A percentile compares a stretch with the other conserved stretches of the same genome.
These are phyloP conservation scores for Eupsilia transversa DNA, from an alignment of 2,888 invertebrate genomes.

Conservation along the genomic window DNA sequence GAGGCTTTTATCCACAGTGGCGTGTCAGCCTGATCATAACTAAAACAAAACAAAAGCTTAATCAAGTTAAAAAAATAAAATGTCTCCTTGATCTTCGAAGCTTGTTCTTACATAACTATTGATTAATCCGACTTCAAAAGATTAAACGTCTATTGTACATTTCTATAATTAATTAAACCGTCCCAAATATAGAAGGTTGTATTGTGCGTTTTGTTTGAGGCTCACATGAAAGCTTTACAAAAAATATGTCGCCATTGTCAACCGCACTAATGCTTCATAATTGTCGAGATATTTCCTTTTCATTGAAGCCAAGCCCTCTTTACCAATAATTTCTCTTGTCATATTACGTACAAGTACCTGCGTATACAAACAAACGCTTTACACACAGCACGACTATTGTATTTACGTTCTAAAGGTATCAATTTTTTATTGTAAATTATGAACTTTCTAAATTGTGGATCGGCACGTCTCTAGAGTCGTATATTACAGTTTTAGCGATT, in stretches of 20 bases:
- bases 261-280: constrained; percentile 83
- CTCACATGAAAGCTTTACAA: constrained; percentile 78
- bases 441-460: constrained; percentile 53
- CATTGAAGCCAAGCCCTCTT: constrained; percentile 79
- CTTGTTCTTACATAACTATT: constrained; percentile 52
- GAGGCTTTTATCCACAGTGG: background rate
- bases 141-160: constrained; percentile 63
- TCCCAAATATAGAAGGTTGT: constrained; percentile 71
- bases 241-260: constrained; percentile 86
- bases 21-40: background rate
- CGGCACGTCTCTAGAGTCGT: constrained; percentile 6
- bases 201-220: constrained; percentile 79
- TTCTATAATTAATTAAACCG: constrained; percentile 79
- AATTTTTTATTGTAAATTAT: constrained; percentile 51
- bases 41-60: background rate
- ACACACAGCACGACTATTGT: constrained; percentile 73
- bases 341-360: constrained; percentile 79
- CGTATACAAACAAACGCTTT: constrained; percentile 67
- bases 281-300: constrained; percentile 87
- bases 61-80: constrained; percentile 18
- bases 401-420: constrained; percentile 42
- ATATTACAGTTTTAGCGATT: constrained; percentile 16
- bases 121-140: constrained; percentile 65
- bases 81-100: constrained; percentile 39
- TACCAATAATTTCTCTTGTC: constrained; percentile 84